Evolutionary conservation across 2,888 invertebrate species (phyloP), one percentile per base, ranked within the genome.

Genomic region (Caenorhabditis sinica): DNA sequence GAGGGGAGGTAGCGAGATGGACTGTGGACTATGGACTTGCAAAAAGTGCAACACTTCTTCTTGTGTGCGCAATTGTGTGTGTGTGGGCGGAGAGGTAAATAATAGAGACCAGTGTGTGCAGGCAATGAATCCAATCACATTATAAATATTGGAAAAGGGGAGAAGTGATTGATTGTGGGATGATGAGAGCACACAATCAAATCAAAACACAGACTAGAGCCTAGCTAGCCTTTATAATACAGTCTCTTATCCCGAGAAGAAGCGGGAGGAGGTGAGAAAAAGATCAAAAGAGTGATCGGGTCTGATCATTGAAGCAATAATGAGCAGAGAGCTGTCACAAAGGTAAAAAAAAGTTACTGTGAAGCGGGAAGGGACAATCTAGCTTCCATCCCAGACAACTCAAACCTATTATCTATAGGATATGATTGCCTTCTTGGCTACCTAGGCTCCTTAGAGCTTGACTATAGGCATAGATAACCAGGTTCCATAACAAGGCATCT

Each of bases 201-300:
- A 45, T 45, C 66, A 66, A 66, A 66, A 66, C 66, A 66, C 66
- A 66, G 49, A 51, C 66, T 63, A 63, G 43, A 63, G 33, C 36
- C 36, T 60, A n/a, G 53, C n/a, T 53, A n/a, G n/a, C 13, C 4
- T n/a, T 23, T 9, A 53, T 13, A 23, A 33, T 33, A 33, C 33
- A 8, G 33, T 53, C n/a, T 49, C 17, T 17, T 49, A 40, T 40
- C 40, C 40, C 36, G 11, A 8, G 36, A 13, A 40, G 40, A 9
- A 13, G 4, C 1, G 40, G 15, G 45, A 15, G 5, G 15, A 5
- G 45, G 17, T 11, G 17, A 17, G 45, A 53, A 6, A 9, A 4
- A 25, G 53, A 53, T 53, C 53, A 53, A 53, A 45, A 17, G 45
- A 17, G 11, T 36, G 36, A 36, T 11, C 36, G 11, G 5, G 5